These are phyloP conservation scores for Amazona ochrocephala DNA, from an alignment of 2,797 vertebrate genomes.

Conservation along the genomic window DNA sequence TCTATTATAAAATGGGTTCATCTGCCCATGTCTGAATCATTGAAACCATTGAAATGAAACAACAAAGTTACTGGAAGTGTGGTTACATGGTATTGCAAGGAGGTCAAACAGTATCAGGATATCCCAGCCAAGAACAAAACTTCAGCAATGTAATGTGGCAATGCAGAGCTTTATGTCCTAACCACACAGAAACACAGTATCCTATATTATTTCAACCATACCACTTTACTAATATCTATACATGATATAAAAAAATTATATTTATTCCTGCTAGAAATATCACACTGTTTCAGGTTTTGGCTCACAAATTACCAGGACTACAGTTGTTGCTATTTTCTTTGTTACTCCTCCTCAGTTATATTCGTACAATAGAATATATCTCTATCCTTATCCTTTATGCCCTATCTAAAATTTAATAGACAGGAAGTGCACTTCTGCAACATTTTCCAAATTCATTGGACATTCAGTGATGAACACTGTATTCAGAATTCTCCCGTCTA, in stretches of 20 bases:
- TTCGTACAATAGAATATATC: background rate
- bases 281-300: background rate
- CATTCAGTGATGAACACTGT: background rate
- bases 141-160: background rate
- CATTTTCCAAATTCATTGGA: background rate
- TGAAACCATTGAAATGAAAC: background rate
- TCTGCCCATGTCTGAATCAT: background rate
- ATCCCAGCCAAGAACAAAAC: conserved; percentile 46
- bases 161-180: conserved; percentile 19
- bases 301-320: conserved; percentile 12
- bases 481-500: background rate
- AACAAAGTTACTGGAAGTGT: background rate
- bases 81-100: conserved; percentile 15
- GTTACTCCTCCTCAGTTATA: background rate
- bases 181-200: background rate
- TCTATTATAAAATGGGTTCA: background rate
- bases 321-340: background rate
- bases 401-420: background rate
- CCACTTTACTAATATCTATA: background rate
- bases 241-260: background rate
- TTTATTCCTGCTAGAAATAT: conserved; percentile 23
- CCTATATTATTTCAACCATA: conserved; percentile 17
- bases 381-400: background rate
- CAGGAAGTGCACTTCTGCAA: background rate
- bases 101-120: conserved; percentile 38